These are phyloP conservation scores for Poecilia picta DNA, from an alignment of 2,797 vertebrate species.

Conservation along the genomic window DNA sequence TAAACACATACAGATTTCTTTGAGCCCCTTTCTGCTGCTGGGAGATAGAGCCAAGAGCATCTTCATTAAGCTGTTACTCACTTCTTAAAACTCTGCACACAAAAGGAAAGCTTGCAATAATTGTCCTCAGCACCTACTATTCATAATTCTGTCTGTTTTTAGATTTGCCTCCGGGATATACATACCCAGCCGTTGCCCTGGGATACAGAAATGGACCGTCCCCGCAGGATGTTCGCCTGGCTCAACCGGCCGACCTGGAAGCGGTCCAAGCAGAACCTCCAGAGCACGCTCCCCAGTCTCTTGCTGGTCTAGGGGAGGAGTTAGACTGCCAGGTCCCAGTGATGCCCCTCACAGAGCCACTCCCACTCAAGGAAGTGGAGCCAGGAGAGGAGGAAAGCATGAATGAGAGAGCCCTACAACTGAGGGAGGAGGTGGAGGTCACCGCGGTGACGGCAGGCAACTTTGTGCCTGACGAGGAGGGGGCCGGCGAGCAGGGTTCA, in stretches of 20 bases:
- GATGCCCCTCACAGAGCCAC: conserved; percentile 70
- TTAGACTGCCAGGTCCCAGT: conserved; percentile 74
- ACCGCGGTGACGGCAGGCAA: conserved; percentile 53
- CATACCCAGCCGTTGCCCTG: conserved; percentile 81
- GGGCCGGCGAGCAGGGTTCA: conserved; percentile 50
- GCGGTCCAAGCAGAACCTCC: conserved; percentile 87
- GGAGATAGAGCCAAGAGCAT: conserved; percentile 44
- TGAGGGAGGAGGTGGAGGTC: conserved; percentile 59
- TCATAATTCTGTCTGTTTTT: conserved; percentile 27
- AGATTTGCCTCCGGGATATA: conserved; percentile 90
- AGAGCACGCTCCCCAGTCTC: conserved; percentile 84
- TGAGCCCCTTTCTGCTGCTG: conserved; percentile 32
- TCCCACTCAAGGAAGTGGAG: conserved; percentile 63
- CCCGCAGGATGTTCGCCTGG: conserved; percentile 81
- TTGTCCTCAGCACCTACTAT: background rate
- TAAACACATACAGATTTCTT: conserved; percentile 35
- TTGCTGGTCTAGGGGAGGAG: conserved; percentile 79
- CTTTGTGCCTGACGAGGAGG: conserved; percentile 66
- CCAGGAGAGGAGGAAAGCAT: conserved; percentile 55
- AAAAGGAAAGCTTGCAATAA: background rate
- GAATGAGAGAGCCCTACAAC: conserved; percentile 52
- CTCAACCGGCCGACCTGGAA: conserved; percentile 87
- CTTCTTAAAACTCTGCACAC: background rate
- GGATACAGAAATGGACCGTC: conserved; percentile 85
- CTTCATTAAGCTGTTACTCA: conserved; percentile 21